Evolutionary conservation across 2,113 vertebrate genomes (phyloP).

Genomic region (Oryzias melastigma): DNA sequence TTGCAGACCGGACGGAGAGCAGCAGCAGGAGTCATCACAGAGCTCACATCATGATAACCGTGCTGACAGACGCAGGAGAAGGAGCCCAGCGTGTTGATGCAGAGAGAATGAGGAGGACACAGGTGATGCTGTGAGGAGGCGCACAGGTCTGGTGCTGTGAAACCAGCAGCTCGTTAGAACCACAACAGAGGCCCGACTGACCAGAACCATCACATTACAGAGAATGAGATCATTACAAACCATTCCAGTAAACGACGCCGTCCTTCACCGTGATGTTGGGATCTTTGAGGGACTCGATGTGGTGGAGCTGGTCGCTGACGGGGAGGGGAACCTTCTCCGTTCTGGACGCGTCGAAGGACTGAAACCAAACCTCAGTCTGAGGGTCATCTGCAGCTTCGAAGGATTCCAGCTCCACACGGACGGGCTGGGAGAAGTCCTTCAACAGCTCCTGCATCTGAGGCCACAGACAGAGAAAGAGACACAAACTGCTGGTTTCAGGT

Average conservation of each 20-base stretch:
- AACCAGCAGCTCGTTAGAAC: not conserved
- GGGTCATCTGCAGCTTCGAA: conserved; percentile 31
- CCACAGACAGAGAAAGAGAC: not conserved
- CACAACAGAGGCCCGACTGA: too few relatives aligned
- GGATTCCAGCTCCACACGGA: conserved; percentile 26
- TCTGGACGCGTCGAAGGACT: conserved; percentile 35
- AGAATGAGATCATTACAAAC: conserved; percentile 30
- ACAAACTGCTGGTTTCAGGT: too few relatives aligned
- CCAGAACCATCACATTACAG: too few relatives aligned
- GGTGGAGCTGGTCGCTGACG: conserved; percentile 28
- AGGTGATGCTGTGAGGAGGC: not conserved
- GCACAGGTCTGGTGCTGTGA: conserved; percentile 68
- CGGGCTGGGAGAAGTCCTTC: conserved; percentile 13
- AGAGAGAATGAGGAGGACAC: conserved; percentile 63
- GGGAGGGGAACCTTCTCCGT: conserved; percentile 14
- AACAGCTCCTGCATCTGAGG: conserved; percentile 58
- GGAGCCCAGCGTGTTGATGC: conserved; percentile 70
- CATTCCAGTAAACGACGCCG: conserved; percentile 59
- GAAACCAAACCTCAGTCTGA: conserved; percentile 32
- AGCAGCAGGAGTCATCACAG: conserved; percentile 2
- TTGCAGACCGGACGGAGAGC: conserved; percentile 43
- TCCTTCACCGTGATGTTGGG: conserved; percentile 32
- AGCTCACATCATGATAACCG: conserved; percentile 65
- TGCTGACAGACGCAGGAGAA: conserved; percentile 61
- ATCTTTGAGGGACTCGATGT: conserved; percentile 26